Evolutionary conservation across 2,888 invertebrate genomes (phyloP).

Genomic region (Endomychus coccineus): DNA sequence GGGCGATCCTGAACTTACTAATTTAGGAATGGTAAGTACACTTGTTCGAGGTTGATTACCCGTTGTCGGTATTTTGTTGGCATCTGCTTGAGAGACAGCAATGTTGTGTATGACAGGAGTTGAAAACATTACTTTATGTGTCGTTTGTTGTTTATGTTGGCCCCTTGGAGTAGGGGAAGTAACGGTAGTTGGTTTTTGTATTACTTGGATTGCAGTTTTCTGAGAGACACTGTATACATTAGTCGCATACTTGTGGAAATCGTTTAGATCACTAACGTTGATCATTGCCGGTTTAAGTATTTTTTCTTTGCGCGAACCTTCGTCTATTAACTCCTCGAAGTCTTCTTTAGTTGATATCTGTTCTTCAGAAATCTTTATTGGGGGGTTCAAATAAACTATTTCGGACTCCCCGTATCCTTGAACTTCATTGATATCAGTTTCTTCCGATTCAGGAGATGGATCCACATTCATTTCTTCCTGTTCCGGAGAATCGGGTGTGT

Average conservation of each 20-base stretch:
- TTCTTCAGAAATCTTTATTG: slow-evolving; percentile 55
- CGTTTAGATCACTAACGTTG: slow-evolving; percentile 35
- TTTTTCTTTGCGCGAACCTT: slow-evolving; percentile 52
- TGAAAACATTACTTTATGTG: slow-evolving; percentile 30
- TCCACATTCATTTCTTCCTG: slow-evolving; percentile 45
- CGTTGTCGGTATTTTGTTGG: slow-evolving; percentile 9
- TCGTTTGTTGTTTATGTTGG: slow-evolving; percentile 21
- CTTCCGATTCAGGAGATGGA: slow-evolving; percentile 42
- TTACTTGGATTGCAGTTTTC: slow-evolving; percentile 22
- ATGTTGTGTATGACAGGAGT: slow-evolving; percentile 22
- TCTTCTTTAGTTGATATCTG: slow-evolving; percentile 59
- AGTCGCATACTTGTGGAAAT: slow-evolving; percentile 39
- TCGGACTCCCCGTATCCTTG: slow-evolving; percentile 48
- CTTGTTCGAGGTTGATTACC: slow-evolving; percentile 18
- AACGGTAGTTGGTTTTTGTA: slow-evolving; percentile 12
- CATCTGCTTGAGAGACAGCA: slow-evolving; percentile 5
- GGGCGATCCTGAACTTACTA: slow-evolving; percentile 34
- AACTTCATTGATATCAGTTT: slow-evolving; percentile 46
- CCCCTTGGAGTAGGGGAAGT: slow-evolving; percentile 7
- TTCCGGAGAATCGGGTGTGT: slow-evolving; percentile 50
- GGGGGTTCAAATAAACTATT: slow-evolving; percentile 56
- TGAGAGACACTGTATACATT: slow-evolving; percentile 30
- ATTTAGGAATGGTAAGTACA: slow-evolving; percentile 34
- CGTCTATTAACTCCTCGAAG: slow-evolving; percentile 58
- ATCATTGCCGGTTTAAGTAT: slow-evolving; percentile 34